These are phyloP conservation scores for Verasper variegatus DNA, from an alignment of 2,113 vertebrate genomes.

Conservation along the genomic window DNA sequence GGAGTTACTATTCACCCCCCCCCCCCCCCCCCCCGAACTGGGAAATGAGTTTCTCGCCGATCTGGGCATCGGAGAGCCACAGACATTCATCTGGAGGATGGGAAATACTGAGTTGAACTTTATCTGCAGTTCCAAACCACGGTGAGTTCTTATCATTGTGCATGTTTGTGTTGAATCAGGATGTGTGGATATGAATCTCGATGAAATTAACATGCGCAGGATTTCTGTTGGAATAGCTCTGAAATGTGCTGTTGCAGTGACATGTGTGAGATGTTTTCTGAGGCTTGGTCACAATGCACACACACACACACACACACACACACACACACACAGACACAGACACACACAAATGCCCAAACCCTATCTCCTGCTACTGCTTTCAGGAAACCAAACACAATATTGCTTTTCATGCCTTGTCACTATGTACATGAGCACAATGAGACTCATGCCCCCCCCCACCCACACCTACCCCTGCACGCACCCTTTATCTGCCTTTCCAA, in stretches of 20 bases:
- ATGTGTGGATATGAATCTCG: no score
- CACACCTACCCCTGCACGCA: neutral
- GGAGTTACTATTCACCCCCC: constrained; percentile 41
- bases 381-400: constrained; percentile 20
- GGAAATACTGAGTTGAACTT: constrained; percentile 74
- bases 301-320: no score
- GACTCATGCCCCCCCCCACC: neutral
- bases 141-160: constrained; percentile 74
- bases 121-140: constrained; percentile 62
- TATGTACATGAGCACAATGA: constrained; percentile 35
- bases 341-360: constrained; percentile 3
- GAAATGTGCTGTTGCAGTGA: constrained; percentile 2
- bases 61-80: constrained; percentile 20
- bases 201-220: neutral
- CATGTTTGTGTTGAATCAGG: neutral
- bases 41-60: constrained; percentile 64
- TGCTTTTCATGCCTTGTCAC: constrained; percentile 39
- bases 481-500: constrained; percentile 40
- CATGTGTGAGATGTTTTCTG: constrained; percentile 19
- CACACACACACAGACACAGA: no score
- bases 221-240: neutral
- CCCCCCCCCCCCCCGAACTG: constrained; percentile 20
- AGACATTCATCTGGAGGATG: constrained; percentile 65
- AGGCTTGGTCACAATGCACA: constrained; percentile 8
- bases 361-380: neutral